Conservation (phyloP, 1,140 invertebrate species). For the Heliothis subflexa region DNA sequence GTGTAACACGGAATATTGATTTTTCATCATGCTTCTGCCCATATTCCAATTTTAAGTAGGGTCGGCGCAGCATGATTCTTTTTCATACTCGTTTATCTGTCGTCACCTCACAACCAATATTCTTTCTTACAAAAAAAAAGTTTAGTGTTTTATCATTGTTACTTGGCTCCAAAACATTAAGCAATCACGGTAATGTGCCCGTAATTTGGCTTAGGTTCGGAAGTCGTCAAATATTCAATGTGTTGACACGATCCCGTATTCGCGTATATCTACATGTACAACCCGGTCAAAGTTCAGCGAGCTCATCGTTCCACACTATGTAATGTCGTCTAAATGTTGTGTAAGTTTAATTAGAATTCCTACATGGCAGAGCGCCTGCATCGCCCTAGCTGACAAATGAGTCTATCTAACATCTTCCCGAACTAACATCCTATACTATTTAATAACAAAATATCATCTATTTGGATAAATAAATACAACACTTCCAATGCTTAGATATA, state of each 20-base stretch:
- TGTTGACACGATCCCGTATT: slow-evolving; percentile 45
- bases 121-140: no score
- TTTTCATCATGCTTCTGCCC: no score
- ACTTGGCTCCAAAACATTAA: not conserved
- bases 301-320: slow-evolving; percentile 64
- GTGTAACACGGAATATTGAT: no score
- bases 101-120: no score
- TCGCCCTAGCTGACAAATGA: slow-evolving; percentile 61
- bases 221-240: slow-evolving; percentile 39
- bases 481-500: not conserved
- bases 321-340: slow-evolving; percentile 66
- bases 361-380: slow-evolving; percentile 55
- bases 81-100: no score
- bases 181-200: slow-evolving; percentile 12
- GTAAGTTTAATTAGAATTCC: slow-evolving; percentile 74
- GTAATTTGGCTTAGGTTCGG: slow-evolving; percentile 24
- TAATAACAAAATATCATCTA: slow-evolving; percentile 56
- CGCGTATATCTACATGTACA: slow-evolving; percentile 51
- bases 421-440: slow-evolving; percentile 40
- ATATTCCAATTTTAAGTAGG: no score
- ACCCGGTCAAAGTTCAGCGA: slow-evolving; percentile 62
- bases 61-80: no score
- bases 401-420: slow-evolving; percentile 60
- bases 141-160: not conserved
- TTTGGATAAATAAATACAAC: not conserved